Percentiles rank a stretch among this genome's conserved stretches.
phyloP scores from a whole-genome alignment of 2,113 vertebrate species.

The Mirza zaza region DNA sequence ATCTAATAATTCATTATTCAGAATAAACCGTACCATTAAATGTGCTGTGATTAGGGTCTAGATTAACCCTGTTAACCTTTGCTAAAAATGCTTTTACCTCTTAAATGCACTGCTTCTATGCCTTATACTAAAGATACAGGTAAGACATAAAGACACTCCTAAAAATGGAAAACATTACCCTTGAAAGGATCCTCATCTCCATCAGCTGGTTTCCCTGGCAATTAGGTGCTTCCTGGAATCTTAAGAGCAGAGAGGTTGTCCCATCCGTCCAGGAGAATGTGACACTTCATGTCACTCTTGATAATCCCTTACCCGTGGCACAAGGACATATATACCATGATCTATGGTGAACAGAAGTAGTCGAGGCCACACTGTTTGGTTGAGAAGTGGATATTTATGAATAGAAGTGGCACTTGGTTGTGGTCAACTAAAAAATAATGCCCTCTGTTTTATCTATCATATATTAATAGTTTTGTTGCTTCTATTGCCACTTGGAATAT shows the following conservation, averaged over 20 bases:
- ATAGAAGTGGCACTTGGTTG: not conserved
- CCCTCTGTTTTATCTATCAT: not conserved
- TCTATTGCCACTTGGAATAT: not conserved
- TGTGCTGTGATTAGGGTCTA: not conserved
- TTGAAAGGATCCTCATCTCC: not conserved
- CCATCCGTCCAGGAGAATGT: not conserved
- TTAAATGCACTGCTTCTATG: not conserved
- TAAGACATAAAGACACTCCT: not conserved
- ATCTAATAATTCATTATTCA: not conserved
- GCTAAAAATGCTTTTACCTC: not conserved
- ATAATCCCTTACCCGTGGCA: not conserved
- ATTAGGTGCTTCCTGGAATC: rapidly evolving
- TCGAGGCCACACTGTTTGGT: not conserved
- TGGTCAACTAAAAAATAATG: not conserved
- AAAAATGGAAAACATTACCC: not conserved
- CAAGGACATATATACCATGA: not conserved
- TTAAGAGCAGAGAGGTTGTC: not conserved
- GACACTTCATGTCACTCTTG: not conserved
- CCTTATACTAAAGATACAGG: not conserved
- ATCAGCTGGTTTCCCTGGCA: not conserved
- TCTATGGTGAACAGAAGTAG: not conserved
- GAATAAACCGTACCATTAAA: not conserved
- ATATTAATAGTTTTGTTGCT: not conserved
- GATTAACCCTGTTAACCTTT: not conserved
- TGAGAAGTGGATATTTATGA: not conserved